Conservation (phyloP, 2,797 vertebrate genomes). For the Austrolebias charrua region DNA sequence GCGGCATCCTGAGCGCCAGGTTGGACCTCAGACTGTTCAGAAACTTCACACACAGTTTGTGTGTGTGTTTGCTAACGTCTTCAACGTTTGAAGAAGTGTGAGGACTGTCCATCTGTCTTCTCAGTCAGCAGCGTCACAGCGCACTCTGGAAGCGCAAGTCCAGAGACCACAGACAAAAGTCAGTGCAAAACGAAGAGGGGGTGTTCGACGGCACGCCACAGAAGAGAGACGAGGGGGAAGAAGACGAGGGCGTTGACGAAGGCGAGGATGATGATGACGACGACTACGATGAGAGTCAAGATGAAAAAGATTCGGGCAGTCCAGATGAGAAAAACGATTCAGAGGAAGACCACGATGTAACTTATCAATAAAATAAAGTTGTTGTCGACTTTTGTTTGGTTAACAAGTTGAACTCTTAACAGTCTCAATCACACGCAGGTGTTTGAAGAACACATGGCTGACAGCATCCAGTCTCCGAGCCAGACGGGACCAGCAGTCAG, state of each 20-base stretch:
- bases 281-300: slow-evolving; percentile 42
- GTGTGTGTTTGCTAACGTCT: too few species aligned
- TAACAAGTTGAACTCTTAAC: not conserved
- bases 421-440: slow-evolving; percentile 60
- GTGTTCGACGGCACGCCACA: slow-evolving; percentile 14
- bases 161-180: slow-evolving; percentile 71
- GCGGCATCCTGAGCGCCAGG: slow-evolving; percentile 93
- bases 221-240: slow-evolving; percentile 51
- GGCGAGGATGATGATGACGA: slow-evolving; percentile 49
- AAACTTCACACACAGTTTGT: not conserved
- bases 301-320: slow-evolving; percentile 37
- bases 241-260: slow-evolving; percentile 41
- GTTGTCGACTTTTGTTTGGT: not conserved
- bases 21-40: slow-evolving; percentile 35
- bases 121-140: slow-evolving; percentile 87
- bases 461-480: slow-evolving; percentile 1
- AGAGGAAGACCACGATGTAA: slow-evolving; percentile 45
- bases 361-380: not conserved
- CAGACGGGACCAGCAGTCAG: slow-evolving; percentile 1
- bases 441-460: slow-evolving; percentile 52
- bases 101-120: slow-evolving; percentile 1
- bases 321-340: slow-evolving; percentile 33
- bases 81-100: not conserved
- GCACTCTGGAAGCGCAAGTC: slow-evolving; percentile 85
- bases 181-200: slow-evolving; percentile 32